A percentile compares a stretch with the other conserved stretches of the same genome.
Evolutionary conservation across 2,888 invertebrate genomes (phyloP).

Genomic region (Brachypalpus laphriformis): DNA sequence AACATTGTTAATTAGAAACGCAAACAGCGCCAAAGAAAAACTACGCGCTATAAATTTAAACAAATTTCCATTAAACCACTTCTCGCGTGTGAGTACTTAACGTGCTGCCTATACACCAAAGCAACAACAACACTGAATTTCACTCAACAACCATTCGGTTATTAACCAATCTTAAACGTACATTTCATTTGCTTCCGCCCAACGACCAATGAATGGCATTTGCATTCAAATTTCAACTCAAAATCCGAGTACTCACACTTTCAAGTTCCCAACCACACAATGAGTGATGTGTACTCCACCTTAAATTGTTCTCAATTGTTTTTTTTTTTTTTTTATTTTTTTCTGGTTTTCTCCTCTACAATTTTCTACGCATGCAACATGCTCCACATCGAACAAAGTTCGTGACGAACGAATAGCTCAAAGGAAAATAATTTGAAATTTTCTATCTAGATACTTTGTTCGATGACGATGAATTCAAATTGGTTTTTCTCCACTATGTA

Average conservation of each 20-base stretch:
- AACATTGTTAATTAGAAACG: too few species aligned
- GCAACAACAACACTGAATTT: conserved; percentile 25
- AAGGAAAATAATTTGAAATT: too few species aligned
- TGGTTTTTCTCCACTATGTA: not conserved
- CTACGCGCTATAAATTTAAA: not conserved
- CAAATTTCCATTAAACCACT: not conserved
- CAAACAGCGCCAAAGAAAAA: not conserved
- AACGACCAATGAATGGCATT: conserved; percentile 69
- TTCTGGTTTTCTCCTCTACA: not conserved
- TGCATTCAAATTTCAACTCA: conserved; percentile 61
- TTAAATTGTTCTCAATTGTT: conserved; percentile 45
- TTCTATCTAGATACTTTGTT: not conserved
- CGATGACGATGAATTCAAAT: not conserved
- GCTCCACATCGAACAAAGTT: conserved; percentile 25
- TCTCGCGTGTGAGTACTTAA: not conserved
- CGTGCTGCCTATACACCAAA: not conserved
- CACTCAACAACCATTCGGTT: conserved; percentile 49
- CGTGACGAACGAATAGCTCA: too few species aligned
- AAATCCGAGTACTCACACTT: conserved; percentile 52
- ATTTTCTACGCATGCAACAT: conserved; percentile 21
- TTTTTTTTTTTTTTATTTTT: not conserved
- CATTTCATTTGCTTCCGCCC: conserved; percentile 68
- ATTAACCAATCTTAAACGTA: conserved; percentile 69
- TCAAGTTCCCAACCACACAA: conserved; percentile 23
- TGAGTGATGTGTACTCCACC: conserved; percentile 56